phyloP scores from a whole-genome alignment of 2,797 vertebrate species.

The Poeciliopsis turneri region DNA sequence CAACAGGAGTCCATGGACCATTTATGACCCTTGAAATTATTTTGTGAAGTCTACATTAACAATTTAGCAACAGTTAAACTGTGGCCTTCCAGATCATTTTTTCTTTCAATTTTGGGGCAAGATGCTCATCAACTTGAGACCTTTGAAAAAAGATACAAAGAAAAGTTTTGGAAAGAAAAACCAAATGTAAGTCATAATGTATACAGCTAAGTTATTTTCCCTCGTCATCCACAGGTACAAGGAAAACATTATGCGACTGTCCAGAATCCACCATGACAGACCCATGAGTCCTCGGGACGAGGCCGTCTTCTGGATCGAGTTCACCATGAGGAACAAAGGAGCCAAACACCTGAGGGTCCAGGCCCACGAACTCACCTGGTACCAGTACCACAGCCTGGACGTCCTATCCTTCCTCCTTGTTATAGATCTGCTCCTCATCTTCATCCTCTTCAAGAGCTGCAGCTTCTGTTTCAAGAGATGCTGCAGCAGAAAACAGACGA shows the following conservation, averaged over 20 bases:
- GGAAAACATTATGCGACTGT: constrained; percentile 77
- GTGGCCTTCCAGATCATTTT: no score
- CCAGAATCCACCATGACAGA: constrained; percentile 84
- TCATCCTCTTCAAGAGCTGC: constrained; percentile 62
- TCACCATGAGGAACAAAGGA: constrained; percentile 84
- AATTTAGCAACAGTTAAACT: background rate
- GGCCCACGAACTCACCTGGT: constrained; percentile 83
- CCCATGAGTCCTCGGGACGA: constrained; percentile 79
- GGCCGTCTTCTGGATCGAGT: constrained; percentile 87
- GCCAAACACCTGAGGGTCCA: constrained; percentile 83
- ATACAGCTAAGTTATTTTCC: background rate
- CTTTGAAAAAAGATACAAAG: background rate
- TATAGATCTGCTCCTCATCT: constrained; percentile 48
- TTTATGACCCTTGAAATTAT: background rate
- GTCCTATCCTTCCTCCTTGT: constrained; percentile 76
- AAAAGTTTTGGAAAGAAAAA: background rate
- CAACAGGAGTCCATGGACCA: background rate
- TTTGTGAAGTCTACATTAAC: background rate
- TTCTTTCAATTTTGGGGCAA: background rate
- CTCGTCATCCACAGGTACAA: constrained; percentile 78
- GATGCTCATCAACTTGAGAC: background rate
- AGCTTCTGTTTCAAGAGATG: constrained; percentile 57
- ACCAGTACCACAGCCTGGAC: constrained; percentile 85
- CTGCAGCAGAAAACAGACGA: constrained; percentile 7
- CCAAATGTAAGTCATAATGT: background rate